These are phyloP conservation scores for Oedothorax gibbosus DNA, from an alignment of 1,140 invertebrate genomes.

Conservation along the genomic window DNA sequence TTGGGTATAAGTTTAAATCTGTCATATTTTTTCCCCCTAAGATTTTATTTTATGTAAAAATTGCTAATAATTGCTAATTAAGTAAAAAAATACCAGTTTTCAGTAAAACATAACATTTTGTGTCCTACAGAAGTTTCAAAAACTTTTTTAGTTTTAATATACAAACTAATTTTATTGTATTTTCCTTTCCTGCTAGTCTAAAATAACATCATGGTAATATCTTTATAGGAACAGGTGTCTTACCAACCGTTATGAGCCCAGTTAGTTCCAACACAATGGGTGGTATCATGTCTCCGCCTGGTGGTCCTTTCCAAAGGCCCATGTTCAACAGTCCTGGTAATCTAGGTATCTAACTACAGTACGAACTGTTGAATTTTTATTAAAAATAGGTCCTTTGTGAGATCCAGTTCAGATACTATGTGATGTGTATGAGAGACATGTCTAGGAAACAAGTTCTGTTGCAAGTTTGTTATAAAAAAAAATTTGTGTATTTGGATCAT, in stretches of 20 bases:
- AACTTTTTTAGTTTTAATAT: no score
- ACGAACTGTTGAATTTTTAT: background rate
- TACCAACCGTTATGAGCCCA: constrained; percentile 25
- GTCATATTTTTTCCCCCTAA: no score
- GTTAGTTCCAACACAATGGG: constrained; percentile 14
- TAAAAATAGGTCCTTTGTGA: background rate
- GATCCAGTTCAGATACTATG: background rate
- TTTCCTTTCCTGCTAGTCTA: no score
- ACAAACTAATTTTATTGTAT: no score
- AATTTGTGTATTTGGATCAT: background rate
- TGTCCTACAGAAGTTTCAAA: no score
- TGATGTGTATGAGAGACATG: background rate
- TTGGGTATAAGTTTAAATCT: no score
- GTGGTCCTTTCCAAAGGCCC: constrained; percentile 26
- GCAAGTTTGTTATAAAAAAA: background rate
- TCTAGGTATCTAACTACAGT: constrained; percentile 32
- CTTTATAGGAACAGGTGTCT: constrained; percentile 3
- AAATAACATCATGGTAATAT: background rate
- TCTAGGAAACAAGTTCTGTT: background rate
- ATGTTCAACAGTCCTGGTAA: constrained; percentile 57
- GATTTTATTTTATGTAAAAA: no score
- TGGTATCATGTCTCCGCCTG: constrained; percentile 46
- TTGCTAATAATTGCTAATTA: no score
- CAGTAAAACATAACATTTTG: no score
- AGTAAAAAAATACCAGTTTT: no score